A percentile compares a stretch with the other conserved stretches of the same genome.
These are phyloP conservation scores for Koerneria pararmatus DNA, from an alignment of 2,888 invertebrate genomes.

Conservation along the genomic window DNA sequence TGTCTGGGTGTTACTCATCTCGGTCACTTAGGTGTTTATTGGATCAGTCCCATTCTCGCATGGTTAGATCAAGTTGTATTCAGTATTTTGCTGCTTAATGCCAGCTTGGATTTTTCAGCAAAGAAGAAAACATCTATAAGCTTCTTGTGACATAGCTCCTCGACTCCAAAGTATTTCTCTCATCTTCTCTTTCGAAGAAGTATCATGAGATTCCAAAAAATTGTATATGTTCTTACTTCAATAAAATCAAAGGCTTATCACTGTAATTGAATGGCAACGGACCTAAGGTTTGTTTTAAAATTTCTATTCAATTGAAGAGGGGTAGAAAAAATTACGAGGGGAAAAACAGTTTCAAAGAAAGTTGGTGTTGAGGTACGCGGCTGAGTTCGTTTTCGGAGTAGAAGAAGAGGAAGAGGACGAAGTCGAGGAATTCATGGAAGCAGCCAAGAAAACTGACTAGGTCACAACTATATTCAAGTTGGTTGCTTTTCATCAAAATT, in stretches of 20 bases:
- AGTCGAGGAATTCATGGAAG: no score
- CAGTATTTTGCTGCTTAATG: background rate
- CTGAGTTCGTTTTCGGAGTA: conserved; percentile 40
- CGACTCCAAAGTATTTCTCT: background rate
- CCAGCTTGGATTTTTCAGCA: background rate
- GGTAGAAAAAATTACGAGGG: background rate
- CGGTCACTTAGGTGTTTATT: conserved; percentile 56
- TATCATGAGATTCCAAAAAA: no score
- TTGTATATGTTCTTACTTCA: no score
- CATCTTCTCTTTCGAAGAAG: background rate
- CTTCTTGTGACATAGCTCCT: no score
- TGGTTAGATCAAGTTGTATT: no score
- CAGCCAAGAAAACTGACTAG: no score
- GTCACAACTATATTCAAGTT: no score
- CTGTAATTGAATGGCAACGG: no score
- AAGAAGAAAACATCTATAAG: no score
- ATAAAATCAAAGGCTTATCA: background rate
- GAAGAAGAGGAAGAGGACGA: conserved; percentile 31
- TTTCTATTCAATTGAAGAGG: no score
- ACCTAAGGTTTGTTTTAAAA: no score
- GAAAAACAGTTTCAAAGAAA: background rate
- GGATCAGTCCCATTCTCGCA: conserved; percentile 53
- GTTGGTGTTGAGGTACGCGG: conserved; percentile 33
- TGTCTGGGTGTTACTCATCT: conserved; percentile 52
- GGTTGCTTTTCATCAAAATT: no score